phyloP scores from a whole-genome alignment of 2,888 invertebrate genomes.

The Zygothrica quintamaculata region DNA sequence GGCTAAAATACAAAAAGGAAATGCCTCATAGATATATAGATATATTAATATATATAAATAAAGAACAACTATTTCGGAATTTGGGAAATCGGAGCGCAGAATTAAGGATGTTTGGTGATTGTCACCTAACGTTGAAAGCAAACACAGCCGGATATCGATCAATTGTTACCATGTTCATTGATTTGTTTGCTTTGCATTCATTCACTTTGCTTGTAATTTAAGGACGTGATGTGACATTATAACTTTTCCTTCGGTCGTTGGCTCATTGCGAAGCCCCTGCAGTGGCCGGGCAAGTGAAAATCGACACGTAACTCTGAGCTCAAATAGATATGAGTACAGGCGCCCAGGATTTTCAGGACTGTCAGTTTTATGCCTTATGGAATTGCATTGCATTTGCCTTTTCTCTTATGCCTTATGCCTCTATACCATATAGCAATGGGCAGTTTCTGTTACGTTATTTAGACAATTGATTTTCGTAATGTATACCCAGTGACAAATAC shows the following conservation, averaged over 20 bases:
- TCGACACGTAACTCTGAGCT: constrained; percentile 66
- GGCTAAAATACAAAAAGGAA: constrained; percentile 52
- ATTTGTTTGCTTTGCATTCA: constrained; percentile 45
- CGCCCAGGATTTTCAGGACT: neutral
- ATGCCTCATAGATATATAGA: constrained; percentile 10
- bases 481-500: constrained; percentile 31
- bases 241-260: constrained; percentile 40
- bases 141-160: constrained; percentile 79
- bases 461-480: constrained; percentile 71
- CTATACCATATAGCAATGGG: neutral
- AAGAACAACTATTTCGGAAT: constrained; percentile 24
- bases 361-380: constrained; percentile 18
- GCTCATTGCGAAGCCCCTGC: constrained; percentile 71
- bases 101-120: constrained; percentile 42
- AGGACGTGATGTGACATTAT: constrained; percentile 81
- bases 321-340: neutral
- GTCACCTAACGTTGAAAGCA: constrained; percentile 77
- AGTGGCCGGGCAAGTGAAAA: constrained; percentile 76
- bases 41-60: too few relatives aligned
- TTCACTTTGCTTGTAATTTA: constrained; percentile 73
- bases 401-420: too few relatives aligned
- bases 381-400: constrained; percentile 25
- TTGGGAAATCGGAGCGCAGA: neutral
- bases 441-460: constrained; percentile 59
- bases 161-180: constrained; percentile 57